A percentile compares a stretch with the other conserved stretches of the same genome.
These are phyloP conservation scores for Anoplophora glabripennis DNA, from an alignment of 1,140 invertebrate genomes.

Conservation along the genomic window DNA sequence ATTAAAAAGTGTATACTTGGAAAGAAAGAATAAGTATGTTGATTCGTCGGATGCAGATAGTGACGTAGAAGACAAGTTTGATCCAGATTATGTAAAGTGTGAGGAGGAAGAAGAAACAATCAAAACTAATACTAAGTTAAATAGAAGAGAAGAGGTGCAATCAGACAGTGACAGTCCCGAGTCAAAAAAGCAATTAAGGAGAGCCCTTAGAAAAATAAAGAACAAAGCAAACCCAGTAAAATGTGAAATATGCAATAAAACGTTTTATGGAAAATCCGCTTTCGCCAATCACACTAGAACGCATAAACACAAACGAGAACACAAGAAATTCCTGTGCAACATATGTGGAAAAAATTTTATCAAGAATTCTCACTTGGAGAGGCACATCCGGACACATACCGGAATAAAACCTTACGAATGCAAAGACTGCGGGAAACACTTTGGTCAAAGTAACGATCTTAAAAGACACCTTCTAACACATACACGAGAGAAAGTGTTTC, in stretches of 20 bases:
- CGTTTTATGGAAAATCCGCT: slow-evolving; percentile 23
- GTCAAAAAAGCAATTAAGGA: not conserved
- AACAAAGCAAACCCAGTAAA: slow-evolving; percentile 19
- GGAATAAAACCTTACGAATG: slow-evolving; percentile 60
- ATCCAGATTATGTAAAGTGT: not conserved
- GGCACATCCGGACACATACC: slow-evolving; percentile 45
- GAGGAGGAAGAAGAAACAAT: no score
- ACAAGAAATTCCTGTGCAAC: slow-evolving; percentile 30
- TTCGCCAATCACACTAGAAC: slow-evolving; percentile 27
- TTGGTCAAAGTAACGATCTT: slow-evolving; percentile 13
- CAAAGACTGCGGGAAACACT: slow-evolving; percentile 19
- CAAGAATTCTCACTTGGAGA: slow-evolving; percentile 15
- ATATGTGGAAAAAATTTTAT: slow-evolving; percentile 30
- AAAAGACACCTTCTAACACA: slow-evolving; percentile 14
- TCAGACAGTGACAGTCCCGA: not conserved
- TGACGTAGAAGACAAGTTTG: not conserved
- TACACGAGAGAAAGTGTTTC: slow-evolving; percentile 12
- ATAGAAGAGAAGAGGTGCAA: no score
- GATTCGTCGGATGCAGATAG: not conserved
- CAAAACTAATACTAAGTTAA: no score
- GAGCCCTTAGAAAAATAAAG: slow-evolving; percentile 3
- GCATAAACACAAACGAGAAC: slow-evolving; percentile 14
- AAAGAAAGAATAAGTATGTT: not conserved
- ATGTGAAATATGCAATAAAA: slow-evolving; percentile 30
- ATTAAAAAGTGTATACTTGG: not conserved